phyloP scores from a whole-genome alignment of 2,888 invertebrate species.

The Diogma glabrata region DNA sequence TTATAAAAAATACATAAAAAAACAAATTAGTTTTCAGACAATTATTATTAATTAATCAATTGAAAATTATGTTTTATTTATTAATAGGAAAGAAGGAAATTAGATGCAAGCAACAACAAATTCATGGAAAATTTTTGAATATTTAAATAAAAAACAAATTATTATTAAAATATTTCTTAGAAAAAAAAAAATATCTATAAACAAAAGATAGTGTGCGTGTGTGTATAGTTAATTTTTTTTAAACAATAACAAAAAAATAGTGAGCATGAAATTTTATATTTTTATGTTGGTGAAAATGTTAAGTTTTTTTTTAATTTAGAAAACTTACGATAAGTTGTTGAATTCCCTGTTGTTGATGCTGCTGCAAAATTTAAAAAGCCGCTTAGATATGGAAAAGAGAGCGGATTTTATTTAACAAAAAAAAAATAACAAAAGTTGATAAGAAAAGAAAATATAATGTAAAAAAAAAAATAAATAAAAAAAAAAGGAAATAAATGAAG shows the following conservation, averaged over 20 bases:
- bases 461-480: conserved; percentile 11
- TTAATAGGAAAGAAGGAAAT: no score
- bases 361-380: conserved; percentile 44
- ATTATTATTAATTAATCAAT: no score
- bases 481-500: neutral
- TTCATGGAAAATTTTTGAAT: no score
- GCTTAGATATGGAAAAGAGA: conserved; percentile 7
- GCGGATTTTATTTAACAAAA: neutral
- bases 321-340: conserved; percentile 86
- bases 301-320: conserved; percentile 19
- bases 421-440: neutral
- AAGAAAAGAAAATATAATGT: conserved; percentile 13
- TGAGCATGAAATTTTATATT: conserved; percentile 3
- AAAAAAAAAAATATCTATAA: conserved; percentile 36
- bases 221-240: conserved; percentile 5
- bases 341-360: conserved; percentile 85
- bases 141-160: no score
- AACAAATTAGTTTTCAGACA: no score
- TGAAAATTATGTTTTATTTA: no score
- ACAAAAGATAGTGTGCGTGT: conserved; percentile 16
- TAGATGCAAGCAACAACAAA: no score
- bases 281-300: no score
- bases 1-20: no score
- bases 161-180: no score
- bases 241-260: no score